Evolutionary conservation across 2,888 invertebrate genomes (phyloP).

Genomic region (Archips crataeganus): DNA sequence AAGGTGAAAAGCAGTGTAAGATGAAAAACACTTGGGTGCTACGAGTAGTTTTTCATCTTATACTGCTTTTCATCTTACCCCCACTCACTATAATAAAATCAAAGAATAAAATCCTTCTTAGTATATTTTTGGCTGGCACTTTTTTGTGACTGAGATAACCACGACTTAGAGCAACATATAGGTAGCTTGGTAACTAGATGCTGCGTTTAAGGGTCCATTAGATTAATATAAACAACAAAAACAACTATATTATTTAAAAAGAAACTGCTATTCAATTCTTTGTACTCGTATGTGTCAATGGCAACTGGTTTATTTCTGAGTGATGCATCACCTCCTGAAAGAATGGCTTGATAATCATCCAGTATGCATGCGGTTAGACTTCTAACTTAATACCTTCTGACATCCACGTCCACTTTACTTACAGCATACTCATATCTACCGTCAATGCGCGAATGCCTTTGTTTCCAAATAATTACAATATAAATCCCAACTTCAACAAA

Average conservation of each 20-base stretch:
- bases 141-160: neutral
- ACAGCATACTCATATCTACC: neutral
- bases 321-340: neutral
- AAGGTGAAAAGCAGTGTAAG: too few species aligned
- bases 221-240: neutral
- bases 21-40: too few species aligned
- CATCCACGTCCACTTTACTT: neutral
- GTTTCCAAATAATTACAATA: neutral
- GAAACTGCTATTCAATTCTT: neutral
- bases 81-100: too few species aligned
- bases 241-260: neutral
- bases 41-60: too few species aligned
- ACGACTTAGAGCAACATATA: neutral
- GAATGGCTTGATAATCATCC: neutral
- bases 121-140: too few species aligned
- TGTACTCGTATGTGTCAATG: neutral
- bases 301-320: neutral
- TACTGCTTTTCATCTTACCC: too few species aligned
- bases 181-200: too few species aligned
- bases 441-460: neutral
- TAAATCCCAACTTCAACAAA: neutral
- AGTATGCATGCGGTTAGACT: neutral
- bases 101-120: too few species aligned
- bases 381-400: neutral
- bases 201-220: neutral